Conservation (phyloP, 2,888 invertebrate genomes). For the Limnephilus rhombicus region DNA sequence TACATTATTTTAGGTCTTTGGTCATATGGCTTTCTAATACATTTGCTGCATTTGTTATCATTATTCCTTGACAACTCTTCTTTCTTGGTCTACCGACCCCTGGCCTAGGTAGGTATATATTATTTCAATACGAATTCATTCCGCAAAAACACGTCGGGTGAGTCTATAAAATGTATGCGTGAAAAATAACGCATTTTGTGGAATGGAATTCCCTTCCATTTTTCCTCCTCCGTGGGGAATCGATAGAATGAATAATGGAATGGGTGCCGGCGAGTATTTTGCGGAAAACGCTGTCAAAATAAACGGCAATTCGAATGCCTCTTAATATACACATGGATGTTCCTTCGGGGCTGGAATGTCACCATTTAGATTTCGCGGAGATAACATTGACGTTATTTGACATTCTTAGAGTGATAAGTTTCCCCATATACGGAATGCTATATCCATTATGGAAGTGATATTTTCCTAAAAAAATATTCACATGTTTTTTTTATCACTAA, state of each 20-base stretch:
- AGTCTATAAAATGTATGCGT: background rate
- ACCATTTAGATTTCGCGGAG: conserved; percentile 24
- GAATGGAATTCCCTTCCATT: background rate
- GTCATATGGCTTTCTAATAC: no score
- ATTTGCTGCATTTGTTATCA: no score
- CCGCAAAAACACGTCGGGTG: background rate
- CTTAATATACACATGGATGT: conserved; percentile 12
- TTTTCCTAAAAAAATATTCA: background rate
- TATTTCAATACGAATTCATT: no score
- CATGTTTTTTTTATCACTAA: background rate
- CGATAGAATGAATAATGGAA: conserved; percentile 28
- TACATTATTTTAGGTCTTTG: no score
- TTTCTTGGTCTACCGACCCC: no score
- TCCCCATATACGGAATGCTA: background rate
- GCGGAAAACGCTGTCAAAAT: conserved; percentile 2
- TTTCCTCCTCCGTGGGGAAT: background rate
- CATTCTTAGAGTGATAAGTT: background rate
- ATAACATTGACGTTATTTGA: background rate
- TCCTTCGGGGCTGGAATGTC: background rate
- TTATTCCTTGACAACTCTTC: no score
- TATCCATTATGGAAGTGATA: background rate
- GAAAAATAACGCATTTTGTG: background rate
- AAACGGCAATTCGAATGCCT: conserved; percentile 24
- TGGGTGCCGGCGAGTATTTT: background rate
- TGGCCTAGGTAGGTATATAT: no score